phyloP scores from a whole-genome alignment of 2,113 vertebrate genomes.

The Ellobius talpinus region DNA sequence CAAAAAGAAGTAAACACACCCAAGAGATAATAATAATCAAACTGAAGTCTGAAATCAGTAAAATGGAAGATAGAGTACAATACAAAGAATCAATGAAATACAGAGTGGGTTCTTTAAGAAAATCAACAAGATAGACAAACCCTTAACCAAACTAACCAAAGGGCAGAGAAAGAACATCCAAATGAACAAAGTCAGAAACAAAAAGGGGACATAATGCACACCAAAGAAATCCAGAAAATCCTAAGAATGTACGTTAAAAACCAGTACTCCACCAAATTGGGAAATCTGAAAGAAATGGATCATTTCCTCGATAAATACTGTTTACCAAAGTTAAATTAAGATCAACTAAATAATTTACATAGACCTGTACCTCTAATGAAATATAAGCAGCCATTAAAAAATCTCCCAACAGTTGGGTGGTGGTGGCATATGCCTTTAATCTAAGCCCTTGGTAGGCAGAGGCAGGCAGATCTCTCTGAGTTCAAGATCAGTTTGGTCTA shows the following conservation, averaged over 20 bases:
- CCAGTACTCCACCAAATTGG: not conserved
- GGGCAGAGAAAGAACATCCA: not conserved
- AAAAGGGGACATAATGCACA: not conserved
- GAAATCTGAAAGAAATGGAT: not conserved
- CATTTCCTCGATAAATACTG: not conserved
- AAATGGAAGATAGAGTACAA: not conserved
- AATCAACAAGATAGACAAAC: not conserved
- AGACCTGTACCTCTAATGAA: not conserved
- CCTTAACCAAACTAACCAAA: not conserved
- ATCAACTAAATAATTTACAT: not conserved
- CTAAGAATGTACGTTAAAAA: not conserved
- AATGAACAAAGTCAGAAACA: not conserved
- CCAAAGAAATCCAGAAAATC: not conserved
- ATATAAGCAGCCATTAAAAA: not conserved
- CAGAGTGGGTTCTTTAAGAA: not conserved
- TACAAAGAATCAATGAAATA: not conserved
- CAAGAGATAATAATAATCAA: not conserved
- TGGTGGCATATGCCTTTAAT: no score
- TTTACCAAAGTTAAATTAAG: not conserved
- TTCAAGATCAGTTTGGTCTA: no score
- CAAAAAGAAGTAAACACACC: not conserved
- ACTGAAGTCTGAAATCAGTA: not conserved
- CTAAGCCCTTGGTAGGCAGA: no score
- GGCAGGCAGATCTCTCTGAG: no score
- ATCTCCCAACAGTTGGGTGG: not conserved